phyloP scores from a whole-genome alignment of 2,888 invertebrate genomes.

The Schizotus pectinicornis region DNA sequence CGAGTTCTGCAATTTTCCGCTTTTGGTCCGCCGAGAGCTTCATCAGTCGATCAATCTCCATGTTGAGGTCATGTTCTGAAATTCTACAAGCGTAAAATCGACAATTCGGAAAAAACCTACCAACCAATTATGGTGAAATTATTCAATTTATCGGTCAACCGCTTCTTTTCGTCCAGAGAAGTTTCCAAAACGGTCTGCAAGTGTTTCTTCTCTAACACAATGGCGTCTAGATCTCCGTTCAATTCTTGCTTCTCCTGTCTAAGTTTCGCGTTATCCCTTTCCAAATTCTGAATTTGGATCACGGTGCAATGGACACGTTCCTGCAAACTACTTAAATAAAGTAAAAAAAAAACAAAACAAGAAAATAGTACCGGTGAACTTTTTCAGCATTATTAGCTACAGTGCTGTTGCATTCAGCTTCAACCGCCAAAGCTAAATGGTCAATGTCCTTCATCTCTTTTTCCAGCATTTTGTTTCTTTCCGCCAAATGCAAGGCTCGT shows the following conservation, averaged over 20 bases:
- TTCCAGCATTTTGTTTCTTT: slow-evolving; percentile 73
- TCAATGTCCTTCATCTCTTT: slow-evolving; percentile 77
- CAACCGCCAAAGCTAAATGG: slow-evolving; percentile 74
- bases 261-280: slow-evolving; percentile 58
- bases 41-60: slow-evolving; percentile 61
- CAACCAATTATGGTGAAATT: slow-evolving; percentile 66
- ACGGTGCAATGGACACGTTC: slow-evolving; percentile 60
- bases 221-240: slow-evolving; percentile 58
- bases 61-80: slow-evolving; percentile 62
- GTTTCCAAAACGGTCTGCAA: slow-evolving; percentile 65
- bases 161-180: slow-evolving; percentile 63
- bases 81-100: slow-evolving; percentile 23
- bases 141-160: slow-evolving; percentile 64
- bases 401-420: slow-evolving; percentile 76
- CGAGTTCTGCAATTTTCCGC: slow-evolving; percentile 59
- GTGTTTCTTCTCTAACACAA: slow-evolving; percentile 64
- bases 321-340: slow-evolving; percentile 48
- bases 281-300: slow-evolving; percentile 59
- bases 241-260: slow-evolving; percentile 59
- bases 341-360: slow-evolving; percentile 12
- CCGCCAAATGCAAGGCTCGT: slow-evolving; percentile 74
- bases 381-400: slow-evolving; percentile 66
- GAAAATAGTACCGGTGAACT: slow-evolving; percentile 52
- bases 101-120: slow-evolving; percentile 27
- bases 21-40: slow-evolving; percentile 57